Base-by-base conservation (phyloP, 2,888 invertebrate species). In the Andrena bicolor region DNA sequence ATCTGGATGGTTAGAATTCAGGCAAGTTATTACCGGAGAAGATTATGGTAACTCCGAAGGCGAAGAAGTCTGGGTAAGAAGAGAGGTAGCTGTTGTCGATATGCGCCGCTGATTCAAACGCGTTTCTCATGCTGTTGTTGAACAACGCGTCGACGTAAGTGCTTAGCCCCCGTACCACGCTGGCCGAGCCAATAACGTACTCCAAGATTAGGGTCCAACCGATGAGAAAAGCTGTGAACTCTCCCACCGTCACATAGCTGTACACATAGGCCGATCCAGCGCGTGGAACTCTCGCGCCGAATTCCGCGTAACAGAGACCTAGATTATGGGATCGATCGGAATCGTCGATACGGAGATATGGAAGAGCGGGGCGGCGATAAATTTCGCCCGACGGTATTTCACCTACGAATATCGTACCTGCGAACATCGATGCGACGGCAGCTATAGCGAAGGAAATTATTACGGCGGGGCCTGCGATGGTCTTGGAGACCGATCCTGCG, bases 151-250 rank as follows among this genome's bases (percentile, higher is more conserved):
- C 97, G 83, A 97, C 94, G 92, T 98, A 98, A 58, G 96, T 96
- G 92, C 97, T 97, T 58, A 97, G 94, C 0, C 97, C 97, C 89
- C 97, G 96, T n/a, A 97, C 97, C 20, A 97, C 97, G 79, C 97
- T 97, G 1, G 97, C 97, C 0, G 97, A 96, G 16, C 97, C 98
- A 81, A 98, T 97, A 58, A 97, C 96, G 94, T 98, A 98, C 93
- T 98, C 98, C 68, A 98, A 94, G 87, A 98, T 97, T 69, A 99
- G 96, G 94, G 98, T 98, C 99, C 99, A 99, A 23, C 98, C 98
- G 89, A 98, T 98, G 64, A 97, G 95, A 93, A 98, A 98, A 0
- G 98, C 98, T 75, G 97, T 96, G 91, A 98, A 97, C 94, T 99
- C 98, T 0, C 98, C 98, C 75, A 98, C 97, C 69, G 98, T 97